These are phyloP conservation scores for Dryoscopus gambensis DNA, from an alignment of 2,113 vertebrate species.

Conservation along the genomic window DNA sequence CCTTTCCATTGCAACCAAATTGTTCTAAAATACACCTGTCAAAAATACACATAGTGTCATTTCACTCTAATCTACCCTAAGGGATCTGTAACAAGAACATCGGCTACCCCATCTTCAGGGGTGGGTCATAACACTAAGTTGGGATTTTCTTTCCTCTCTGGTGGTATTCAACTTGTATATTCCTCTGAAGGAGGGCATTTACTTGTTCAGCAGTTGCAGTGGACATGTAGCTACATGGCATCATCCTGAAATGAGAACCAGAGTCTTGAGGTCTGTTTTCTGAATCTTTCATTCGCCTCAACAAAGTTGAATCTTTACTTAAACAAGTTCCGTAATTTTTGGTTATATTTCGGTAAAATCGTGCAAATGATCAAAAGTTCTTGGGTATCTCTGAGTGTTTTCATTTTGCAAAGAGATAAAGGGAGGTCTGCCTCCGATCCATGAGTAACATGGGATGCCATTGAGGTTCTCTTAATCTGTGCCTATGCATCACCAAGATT, in stretches of 20 bases:
- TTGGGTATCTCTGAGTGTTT: background rate
- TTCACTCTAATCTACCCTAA: background rate
- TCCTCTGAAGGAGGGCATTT: background rate
- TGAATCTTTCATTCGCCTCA: background rate
- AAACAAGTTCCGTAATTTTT: background rate
- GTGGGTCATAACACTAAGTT: accelerated
- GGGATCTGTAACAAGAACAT: background rate
- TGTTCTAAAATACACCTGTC: background rate
- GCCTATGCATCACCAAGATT: background rate
- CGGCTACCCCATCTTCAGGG: background rate
- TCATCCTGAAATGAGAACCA: background rate
- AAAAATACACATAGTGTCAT: too few species aligned
- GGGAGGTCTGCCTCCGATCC: background rate
- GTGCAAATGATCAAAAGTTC: background rate
- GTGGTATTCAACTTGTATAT: background rate
- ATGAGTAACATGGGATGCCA: accelerated
- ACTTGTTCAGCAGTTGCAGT: background rate
- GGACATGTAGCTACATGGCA: background rate
- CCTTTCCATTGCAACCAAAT: background rate
- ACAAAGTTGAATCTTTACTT: background rate
- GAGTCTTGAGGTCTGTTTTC: background rate
- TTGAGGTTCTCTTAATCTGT: background rate
- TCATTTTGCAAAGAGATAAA: background rate
- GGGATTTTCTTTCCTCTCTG: accelerated
- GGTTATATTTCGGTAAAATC: background rate